Percentiles rank a stretch among this genome's conserved stretches.
phyloP scores from a whole-genome alignment of 2,888 invertebrate species.

The Thereva nobilitata region DNA sequence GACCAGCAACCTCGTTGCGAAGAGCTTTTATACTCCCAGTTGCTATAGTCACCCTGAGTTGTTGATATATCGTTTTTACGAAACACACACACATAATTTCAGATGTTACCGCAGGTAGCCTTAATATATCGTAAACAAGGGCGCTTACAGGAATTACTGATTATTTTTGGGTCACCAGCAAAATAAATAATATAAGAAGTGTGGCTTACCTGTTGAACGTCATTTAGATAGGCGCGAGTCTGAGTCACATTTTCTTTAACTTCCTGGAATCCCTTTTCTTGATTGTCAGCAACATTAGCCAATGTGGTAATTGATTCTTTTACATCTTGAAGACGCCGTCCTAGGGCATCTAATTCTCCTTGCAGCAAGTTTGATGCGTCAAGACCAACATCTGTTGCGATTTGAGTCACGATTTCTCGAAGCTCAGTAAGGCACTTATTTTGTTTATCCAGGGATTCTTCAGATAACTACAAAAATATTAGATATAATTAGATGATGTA shows the following conservation, averaged over 20 bases:
- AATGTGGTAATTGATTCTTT: slow-evolving; percentile 73
- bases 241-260: slow-evolving; percentile 63
- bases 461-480: slow-evolving; percentile 65
- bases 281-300: slow-evolving; percentile 76
- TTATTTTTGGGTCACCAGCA: no score
- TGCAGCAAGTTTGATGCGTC: slow-evolving; percentile 72
- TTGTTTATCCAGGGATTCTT: slow-evolving; percentile 73
- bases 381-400: slow-evolving; percentile 77
- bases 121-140: no score
- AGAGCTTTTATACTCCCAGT: no score
- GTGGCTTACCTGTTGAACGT: slow-evolving; percentile 72
- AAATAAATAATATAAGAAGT: background rate
- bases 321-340: slow-evolving; percentile 74
- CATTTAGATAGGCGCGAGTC: slow-evolving; percentile 67
- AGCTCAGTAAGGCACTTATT: slow-evolving; percentile 71
- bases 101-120: no score
- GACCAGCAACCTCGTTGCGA: no score
- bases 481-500: background rate
- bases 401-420: slow-evolving; percentile 74
- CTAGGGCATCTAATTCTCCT: slow-evolving; percentile 77
- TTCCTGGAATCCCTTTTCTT: slow-evolving; percentile 63
- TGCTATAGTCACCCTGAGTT: no score
- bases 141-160: no score
- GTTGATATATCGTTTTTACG: no score
- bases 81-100: no score